phyloP scores from a whole-genome alignment of 2,113 vertebrate species.

The Oriolus oriolus region DNA sequence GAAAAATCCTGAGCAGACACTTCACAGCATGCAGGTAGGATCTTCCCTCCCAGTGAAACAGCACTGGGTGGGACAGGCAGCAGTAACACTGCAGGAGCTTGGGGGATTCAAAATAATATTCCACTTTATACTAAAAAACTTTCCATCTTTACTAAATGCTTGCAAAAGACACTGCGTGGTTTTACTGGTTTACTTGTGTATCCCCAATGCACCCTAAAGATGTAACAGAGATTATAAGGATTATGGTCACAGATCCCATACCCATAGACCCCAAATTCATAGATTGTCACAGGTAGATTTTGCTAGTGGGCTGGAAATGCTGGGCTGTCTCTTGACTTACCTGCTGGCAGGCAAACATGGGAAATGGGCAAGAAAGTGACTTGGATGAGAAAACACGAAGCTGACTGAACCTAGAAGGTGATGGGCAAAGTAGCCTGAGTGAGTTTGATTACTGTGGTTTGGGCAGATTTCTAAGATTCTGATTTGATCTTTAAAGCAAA shows the following conservation, averaged over 20 bases:
- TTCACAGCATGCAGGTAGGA: not conserved
- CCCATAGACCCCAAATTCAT: not conserved
- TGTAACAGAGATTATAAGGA: not conserved
- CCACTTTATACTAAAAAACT: not conserved
- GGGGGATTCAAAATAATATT: not conserved
- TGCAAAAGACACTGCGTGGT: not conserved
- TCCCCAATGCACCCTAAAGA: not conserved
- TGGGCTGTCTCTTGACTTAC: not conserved
- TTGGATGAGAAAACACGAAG: not conserved
- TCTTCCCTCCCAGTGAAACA: not conserved
- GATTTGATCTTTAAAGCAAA: not conserved
- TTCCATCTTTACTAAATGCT: not conserved
- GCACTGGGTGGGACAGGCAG: not conserved
- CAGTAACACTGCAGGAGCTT: accelerated
- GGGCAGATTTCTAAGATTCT: not conserved
- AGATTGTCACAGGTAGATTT: not conserved
- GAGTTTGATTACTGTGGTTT: not conserved
- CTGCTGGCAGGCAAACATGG: not conserved
- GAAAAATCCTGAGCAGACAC: not conserved
- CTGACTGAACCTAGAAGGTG: not conserved
- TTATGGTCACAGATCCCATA: not conserved
- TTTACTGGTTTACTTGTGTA: not conserved
- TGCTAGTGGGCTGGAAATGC: not conserved
- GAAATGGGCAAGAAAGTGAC: not conserved
- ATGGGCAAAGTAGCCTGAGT: not conserved